phyloP scores from a whole-genome alignment of 2,113 vertebrate genomes.

The Sciurus niger region DNA sequence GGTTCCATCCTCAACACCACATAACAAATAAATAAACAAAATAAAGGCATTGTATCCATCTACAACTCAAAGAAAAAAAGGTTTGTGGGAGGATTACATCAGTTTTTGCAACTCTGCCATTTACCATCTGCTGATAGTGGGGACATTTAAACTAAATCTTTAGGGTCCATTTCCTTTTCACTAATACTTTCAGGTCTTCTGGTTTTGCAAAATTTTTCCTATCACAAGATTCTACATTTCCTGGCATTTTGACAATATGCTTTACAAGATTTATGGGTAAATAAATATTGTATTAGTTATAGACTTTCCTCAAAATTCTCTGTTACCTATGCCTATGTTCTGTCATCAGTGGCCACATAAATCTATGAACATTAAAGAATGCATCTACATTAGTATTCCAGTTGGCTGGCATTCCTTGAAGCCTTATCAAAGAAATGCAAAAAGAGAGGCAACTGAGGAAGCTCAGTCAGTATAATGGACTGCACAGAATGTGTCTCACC shows the following conservation, averaged over 20 bases:
- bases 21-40: no score
- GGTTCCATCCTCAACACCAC: no score
- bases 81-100: neutral
- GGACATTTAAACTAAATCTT: neutral
- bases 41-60: no score
- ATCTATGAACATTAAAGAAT: constrained; percentile 46
- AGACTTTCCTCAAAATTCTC: constrained; percentile 5
- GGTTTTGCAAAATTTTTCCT: constrained; percentile 7
- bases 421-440: neutral
- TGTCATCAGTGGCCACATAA: neutral
- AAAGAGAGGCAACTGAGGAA: neutral
- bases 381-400: neutral
- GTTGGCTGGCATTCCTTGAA: neutral
- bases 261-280: neutral
- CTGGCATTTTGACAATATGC: neutral
- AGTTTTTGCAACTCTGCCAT: neutral
- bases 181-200: neutral
- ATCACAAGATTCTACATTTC: neutral
- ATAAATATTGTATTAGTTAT: constrained; percentile 31
- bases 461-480: neutral
- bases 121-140: neutral
- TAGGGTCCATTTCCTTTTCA: constrained; percentile 11
- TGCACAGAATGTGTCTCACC: neutral
- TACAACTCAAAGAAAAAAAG: neutral
- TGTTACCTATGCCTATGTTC: neutral